Conservation (phyloP, 2,888 invertebrate genomes). For the Drosophila basisetae region DNA sequence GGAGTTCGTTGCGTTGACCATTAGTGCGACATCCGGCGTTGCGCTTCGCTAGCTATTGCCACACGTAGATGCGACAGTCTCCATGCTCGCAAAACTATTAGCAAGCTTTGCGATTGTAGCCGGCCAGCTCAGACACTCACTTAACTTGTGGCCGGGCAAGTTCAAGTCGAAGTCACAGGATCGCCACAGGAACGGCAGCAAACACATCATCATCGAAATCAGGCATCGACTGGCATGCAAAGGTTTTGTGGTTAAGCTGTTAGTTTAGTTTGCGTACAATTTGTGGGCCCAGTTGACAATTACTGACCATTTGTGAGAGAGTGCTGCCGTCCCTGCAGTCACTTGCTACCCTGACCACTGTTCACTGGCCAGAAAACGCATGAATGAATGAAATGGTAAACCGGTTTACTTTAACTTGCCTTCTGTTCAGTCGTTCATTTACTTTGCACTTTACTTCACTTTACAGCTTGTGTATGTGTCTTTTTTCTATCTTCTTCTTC, state of each 20-base stretch:
- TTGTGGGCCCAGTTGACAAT: slow-evolving; percentile 78
- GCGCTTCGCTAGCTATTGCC: slow-evolving; percentile 66
- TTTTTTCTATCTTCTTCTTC: slow-evolving; percentile 17
- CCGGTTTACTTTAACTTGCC: slow-evolving; percentile 63
- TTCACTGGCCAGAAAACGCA: slow-evolving; percentile 56
- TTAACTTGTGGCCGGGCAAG: slow-evolving; percentile 68
- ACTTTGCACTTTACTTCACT: slow-evolving; percentile 68
- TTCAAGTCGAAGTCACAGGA: slow-evolving; percentile 50
- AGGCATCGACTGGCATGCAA: slow-evolving; percentile 44
- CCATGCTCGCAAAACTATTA: slow-evolving; percentile 66
- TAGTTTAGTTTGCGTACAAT: slow-evolving; percentile 81
- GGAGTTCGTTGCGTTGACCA: slow-evolving; percentile 72
- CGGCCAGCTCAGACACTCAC: slow-evolving; percentile 45
- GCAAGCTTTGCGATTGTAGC: slow-evolving; percentile 55
- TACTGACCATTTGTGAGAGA: slow-evolving; percentile 48
- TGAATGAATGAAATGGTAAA: slow-evolving; percentile 80
- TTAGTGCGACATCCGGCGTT: slow-evolving; percentile 84
- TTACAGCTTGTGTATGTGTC: slow-evolving; percentile 34
- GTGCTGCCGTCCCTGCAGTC: slow-evolving; percentile 41
- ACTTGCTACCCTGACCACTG: slow-evolving; percentile 41
- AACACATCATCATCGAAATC: slow-evolving; percentile 47
- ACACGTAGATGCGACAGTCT: slow-evolving; percentile 43
- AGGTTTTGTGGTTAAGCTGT: slow-evolving; percentile 75
- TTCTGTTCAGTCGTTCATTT: slow-evolving; percentile 71
- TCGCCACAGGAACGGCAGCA: slow-evolving; percentile 36